These are phyloP conservation scores for Acanthornis magna DNA, from an alignment of 2,797 vertebrate species.

Conservation along the genomic window DNA sequence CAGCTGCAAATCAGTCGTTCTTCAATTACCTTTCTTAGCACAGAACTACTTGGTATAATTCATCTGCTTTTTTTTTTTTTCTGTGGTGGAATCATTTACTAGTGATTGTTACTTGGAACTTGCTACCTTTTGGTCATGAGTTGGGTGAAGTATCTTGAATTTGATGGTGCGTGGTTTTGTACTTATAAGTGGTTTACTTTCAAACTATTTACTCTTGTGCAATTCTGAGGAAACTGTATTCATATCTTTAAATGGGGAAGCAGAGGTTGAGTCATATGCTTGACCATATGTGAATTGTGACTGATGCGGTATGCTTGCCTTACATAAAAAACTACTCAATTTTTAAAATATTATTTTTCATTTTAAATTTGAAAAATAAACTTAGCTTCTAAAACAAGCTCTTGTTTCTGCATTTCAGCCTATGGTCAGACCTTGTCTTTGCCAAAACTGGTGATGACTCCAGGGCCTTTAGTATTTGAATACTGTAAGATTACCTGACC, in stretches of 20 bases:
- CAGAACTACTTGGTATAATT: background rate
- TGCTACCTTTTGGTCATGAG: background rate
- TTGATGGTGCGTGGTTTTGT: background rate
- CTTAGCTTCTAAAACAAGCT: background rate
- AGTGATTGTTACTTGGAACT: background rate
- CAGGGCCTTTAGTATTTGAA: background rate
- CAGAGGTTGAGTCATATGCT: background rate
- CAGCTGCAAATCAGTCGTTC: background rate
- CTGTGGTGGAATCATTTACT: background rate
- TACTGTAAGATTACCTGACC: background rate
- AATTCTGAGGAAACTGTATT: background rate
- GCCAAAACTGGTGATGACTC: background rate
- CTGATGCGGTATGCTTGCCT: conserved; percentile 1
- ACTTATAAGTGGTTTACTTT: background rate
- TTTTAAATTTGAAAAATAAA: conserved; percentile 21
- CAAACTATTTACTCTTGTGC: background rate
- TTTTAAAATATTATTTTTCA: background rate
- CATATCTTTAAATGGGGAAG: background rate
- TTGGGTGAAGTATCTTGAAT: background rate
- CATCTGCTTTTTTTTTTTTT: background rate
- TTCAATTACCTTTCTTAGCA: background rate
- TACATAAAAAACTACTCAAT: background rate
- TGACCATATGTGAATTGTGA: background rate
- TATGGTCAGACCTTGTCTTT: background rate
- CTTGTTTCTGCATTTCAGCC: background rate